Evolutionary conservation across 2,797 vertebrate genomes (phyloP).

Genomic region (Nasua narica): DNA sequence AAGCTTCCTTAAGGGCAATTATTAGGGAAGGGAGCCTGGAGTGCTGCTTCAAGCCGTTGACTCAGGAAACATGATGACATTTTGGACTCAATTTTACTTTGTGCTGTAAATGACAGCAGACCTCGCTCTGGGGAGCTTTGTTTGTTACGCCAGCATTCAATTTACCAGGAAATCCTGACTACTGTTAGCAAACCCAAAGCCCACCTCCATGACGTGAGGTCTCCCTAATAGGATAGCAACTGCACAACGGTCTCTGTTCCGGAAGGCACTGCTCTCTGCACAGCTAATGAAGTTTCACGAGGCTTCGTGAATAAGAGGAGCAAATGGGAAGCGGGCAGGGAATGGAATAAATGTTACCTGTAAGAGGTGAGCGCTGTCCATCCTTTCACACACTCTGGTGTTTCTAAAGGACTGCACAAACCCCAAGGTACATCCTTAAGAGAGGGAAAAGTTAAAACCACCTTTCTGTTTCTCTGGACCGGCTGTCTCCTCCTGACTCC

Average conservation of each 20-base stretch:
- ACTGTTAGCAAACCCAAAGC: background rate
- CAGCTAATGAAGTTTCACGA: background rate
- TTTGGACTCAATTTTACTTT: constrained; percentile 39
- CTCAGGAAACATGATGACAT: constrained; percentile 17
- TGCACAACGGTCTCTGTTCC: background rate
- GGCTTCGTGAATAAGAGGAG: background rate
- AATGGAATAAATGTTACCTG: background rate
- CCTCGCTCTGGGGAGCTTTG: background rate
- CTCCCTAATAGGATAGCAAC: background rate
- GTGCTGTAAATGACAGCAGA: background rate
- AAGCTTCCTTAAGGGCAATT: background rate
- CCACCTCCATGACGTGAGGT: background rate
- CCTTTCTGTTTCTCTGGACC: background rate
- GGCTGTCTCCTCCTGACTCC: background rate
- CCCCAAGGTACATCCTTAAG: background rate
- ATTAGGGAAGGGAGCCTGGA: background rate
- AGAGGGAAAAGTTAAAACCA: background rate
- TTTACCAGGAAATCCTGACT: constrained; percentile 4
- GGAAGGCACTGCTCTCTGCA: background rate
- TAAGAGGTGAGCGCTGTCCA: background rate
- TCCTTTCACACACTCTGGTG: background rate
- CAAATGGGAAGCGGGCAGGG: background rate
- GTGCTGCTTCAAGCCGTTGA: background rate
- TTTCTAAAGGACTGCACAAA: background rate
- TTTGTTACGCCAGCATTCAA: background rate